These are phyloP conservation scores for Pelodytes ibericus DNA, from an alignment of 2,797 vertebrate species.

Conservation along the genomic window DNA sequence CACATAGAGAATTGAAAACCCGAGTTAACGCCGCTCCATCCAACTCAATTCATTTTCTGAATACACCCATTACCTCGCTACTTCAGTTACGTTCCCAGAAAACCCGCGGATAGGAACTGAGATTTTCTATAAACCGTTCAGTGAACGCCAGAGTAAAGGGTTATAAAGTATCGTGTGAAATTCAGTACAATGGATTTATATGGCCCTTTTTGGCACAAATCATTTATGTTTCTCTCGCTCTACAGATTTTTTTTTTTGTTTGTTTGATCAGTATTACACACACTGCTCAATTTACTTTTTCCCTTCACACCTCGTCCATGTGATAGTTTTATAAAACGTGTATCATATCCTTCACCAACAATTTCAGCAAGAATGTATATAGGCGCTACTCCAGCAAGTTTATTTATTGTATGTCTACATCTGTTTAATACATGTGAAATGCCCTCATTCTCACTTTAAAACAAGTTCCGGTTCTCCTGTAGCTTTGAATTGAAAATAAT, in stretches of 20 bases:
- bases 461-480: no score
- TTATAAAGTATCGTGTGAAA: slow-evolving; percentile 1
- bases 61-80: background rate
- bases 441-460: no score
- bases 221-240: background rate
- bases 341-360: no score
- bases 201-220: background rate
- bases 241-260: no score
- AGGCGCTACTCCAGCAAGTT: no score
- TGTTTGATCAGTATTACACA: background rate
- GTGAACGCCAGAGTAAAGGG: background rate
- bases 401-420: no score
- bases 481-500: no score
- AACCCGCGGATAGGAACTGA: background rate
- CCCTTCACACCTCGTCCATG: background rate
- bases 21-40: background rate
- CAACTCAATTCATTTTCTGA: background rate
- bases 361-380: no score
- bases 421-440: no score
- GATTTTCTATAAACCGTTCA: background rate
- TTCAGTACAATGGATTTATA: background rate
- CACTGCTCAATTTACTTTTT: background rate
- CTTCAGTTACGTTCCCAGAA: background rate
- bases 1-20: no score
- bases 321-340: no score